Conservation (phyloP, 2,888 invertebrate genomes). For the Keiferia lycopersicella region DNA sequence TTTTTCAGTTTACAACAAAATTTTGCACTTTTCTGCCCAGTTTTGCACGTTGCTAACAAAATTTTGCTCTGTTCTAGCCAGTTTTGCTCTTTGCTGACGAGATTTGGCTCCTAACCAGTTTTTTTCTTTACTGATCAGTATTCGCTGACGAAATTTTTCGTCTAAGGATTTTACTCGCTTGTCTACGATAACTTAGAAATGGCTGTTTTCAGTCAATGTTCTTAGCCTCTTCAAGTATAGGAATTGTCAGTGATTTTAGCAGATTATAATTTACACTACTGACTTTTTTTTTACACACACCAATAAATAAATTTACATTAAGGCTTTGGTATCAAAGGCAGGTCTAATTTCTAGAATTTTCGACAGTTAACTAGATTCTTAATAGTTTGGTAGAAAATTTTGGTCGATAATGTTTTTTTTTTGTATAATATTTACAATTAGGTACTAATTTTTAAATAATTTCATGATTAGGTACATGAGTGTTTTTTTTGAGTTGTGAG, state of each 20-base stretch:
- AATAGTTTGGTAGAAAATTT: conserved; percentile 59
- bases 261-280: neutral
- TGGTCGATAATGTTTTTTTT: conserved; percentile 46
- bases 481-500: conserved; percentile 25
- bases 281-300: neutral
- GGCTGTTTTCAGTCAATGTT: neutral
- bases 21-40: neutral
- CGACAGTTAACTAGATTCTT: conserved; percentile 26
- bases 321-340: conserved; percentile 61
- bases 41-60: neutral
- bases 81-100: neutral
- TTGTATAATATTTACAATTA: conserved; percentile 31
- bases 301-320: conserved; percentile 33
- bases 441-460: conserved; percentile 28
- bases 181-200: conserved; percentile 4
- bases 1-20: too few relatives aligned
- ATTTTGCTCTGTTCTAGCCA: neutral
- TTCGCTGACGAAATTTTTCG: neutral
- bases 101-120: neutral
- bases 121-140: too few relatives aligned
- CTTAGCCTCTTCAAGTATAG: neutral
- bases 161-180: neutral
- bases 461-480: conserved; percentile 33
- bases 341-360: conserved; percentile 34
- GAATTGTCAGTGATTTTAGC: neutral